Conservation (phyloP, 2,113 vertebrate genomes). For the Rousettus leschenaultii region DNA sequence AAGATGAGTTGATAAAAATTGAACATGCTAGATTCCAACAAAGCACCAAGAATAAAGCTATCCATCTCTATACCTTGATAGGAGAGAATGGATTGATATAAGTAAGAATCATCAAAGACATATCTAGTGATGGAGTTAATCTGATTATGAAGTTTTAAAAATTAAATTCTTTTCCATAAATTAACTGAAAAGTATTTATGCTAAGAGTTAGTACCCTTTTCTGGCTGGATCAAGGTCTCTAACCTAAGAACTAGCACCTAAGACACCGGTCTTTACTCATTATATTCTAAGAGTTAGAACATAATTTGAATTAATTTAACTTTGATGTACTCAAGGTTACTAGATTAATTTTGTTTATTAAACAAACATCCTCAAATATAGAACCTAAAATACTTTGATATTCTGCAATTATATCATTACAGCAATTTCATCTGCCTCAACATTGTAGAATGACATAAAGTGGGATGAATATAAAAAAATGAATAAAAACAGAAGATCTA, state of each 20-base stretch:
- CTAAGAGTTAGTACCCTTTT: neutral
- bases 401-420: conserved; percentile 35
- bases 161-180: neutral
- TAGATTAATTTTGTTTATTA: conserved; percentile 32
- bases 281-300: neutral
- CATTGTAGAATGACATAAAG: neutral
- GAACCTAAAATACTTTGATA: neutral
- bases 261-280: neutral
- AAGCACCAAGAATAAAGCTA: neutral
- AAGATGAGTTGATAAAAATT: neutral
- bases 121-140: neutral
- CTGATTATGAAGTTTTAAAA: neutral
- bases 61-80: neutral
- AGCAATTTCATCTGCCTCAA: neutral
- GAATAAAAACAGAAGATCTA: conserved; percentile 20
- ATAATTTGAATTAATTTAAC: conserved; percentile 30
- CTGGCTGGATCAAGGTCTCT: neutral
- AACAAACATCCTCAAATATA: neutral
- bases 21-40: neutral
- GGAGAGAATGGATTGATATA: neutral
- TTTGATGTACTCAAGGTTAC: neutral
- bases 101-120: neutral
- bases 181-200: neutral
- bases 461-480: neutral
- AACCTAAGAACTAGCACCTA: neutral